phyloP scores from a whole-genome alignment of 1,140 invertebrate genomes.

The Pseudomyrmex pallidus region DNA sequence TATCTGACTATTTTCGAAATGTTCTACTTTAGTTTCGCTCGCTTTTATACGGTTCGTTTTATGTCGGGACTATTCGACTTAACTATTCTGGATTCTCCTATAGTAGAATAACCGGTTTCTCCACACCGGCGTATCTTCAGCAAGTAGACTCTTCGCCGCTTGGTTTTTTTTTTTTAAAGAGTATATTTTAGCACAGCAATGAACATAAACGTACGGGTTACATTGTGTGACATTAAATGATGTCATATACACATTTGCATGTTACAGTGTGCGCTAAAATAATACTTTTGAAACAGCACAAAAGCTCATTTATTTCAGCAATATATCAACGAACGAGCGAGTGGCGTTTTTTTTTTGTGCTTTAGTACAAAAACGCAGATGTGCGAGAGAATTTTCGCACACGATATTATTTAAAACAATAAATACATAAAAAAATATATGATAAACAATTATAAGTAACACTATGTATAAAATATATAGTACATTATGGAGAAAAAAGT shows the following conservation, averaged over 20 bases:
- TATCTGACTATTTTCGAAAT: background rate
- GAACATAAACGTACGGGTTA: background rate
- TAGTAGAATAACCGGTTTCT: slow-evolving; percentile 49
- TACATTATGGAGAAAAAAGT: too few relatives aligned
- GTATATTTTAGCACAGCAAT: slow-evolving; percentile 9
- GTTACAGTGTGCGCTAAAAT: background rate
- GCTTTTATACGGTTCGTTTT: background rate
- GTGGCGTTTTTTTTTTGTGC: background rate
- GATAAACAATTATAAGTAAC: too few relatives aligned
- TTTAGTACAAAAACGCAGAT: too few relatives aligned
- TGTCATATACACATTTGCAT: background rate
- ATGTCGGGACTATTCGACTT: slow-evolving; percentile 15
- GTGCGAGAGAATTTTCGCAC: too few relatives aligned
- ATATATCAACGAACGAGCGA: background rate
- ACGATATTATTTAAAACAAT: too few relatives aligned
- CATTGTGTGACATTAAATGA: background rate
- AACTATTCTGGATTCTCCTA: slow-evolving; percentile 30
- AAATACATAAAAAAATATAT: too few relatives aligned
- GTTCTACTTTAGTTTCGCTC: background rate
- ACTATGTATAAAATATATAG: too few relatives aligned
- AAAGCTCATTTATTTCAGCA: background rate
- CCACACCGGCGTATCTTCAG: slow-evolving; percentile 17
- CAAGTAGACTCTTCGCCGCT: slow-evolving; percentile 18
- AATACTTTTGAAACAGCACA: background rate
- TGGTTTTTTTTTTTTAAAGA: slow-evolving; percentile 9